Evolutionary conservation across 2,888 invertebrate genomes (phyloP).

Genomic region (Diarsia dahlii): DNA sequence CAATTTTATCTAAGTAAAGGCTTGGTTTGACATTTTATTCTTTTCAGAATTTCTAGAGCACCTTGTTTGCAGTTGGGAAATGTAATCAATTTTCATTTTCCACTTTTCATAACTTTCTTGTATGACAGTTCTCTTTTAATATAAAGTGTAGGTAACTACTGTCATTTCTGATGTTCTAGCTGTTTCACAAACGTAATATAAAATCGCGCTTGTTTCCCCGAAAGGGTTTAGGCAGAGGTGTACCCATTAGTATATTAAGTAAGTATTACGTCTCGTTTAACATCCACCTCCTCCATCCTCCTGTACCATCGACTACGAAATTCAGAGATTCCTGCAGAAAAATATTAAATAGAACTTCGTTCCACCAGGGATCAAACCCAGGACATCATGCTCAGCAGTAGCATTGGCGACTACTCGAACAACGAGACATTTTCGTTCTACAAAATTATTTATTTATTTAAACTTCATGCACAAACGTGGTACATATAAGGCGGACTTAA

Average conservation of each 20-base stretch:
- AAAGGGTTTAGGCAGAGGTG: background rate
- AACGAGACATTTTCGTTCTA: background rate
- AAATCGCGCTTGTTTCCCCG: background rate
- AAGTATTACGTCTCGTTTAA: background rate
- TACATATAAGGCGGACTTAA: too few species aligned
- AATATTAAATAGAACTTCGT: background rate
- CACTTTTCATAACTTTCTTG: background rate
- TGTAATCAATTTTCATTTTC: conserved; percentile 34
- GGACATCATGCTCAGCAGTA: background rate
- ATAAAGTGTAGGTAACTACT: background rate
- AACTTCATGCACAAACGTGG: too few species aligned
- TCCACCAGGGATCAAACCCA: background rate
- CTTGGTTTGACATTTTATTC: conserved; percentile 26
- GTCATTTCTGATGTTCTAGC: background rate
- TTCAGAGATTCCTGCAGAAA: background rate
- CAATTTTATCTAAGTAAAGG: conserved; percentile 26
- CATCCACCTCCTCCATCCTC: too few species aligned
- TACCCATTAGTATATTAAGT: background rate
- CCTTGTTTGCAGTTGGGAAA: conserved; percentile 15
- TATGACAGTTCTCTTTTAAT: background rate
- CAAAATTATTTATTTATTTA: too few species aligned
- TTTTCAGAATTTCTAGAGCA: conserved; percentile 1
- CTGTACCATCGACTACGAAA: background rate
- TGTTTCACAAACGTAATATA: background rate
- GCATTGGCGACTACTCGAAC: background rate